Evolutionary conservation across 1,140 invertebrate species (phyloP).

Genomic region (Pseudomyrmex gracilis): DNA sequence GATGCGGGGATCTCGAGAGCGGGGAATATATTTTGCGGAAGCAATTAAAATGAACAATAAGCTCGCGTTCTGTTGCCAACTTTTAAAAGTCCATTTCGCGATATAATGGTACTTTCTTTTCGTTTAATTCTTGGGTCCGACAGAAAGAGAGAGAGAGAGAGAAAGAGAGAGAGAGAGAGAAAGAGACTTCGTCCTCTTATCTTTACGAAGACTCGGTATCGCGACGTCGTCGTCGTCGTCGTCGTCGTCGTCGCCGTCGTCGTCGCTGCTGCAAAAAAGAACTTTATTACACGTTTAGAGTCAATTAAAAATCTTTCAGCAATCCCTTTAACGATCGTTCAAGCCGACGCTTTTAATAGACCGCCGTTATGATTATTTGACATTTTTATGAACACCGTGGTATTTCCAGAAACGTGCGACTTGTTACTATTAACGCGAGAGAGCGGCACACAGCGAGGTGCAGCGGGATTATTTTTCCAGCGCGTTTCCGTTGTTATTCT

Average conservation of each 20-base stretch:
- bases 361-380: constrained; percentile 6
- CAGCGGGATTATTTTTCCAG: background rate
- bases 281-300: constrained; percentile 51
- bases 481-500: constrained; percentile 34
- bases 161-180: background rate
- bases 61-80: constrained; percentile 51
- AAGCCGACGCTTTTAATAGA: constrained; percentile 16
- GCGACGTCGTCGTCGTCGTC: constrained; percentile 10
- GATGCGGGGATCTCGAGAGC: background rate
- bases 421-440: background rate
- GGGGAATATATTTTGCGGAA: background rate
- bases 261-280: background rate
- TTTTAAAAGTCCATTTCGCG: constrained; percentile 65
- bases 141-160: background rate
- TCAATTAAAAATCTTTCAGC: constrained; percentile 60
- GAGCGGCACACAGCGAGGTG: background rate
- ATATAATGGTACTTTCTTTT: constrained; percentile 59
- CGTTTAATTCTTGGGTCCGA: constrained; percentile 40
- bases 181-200: constrained; percentile 46
- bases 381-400: background rate
- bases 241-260: constrained; percentile 22
- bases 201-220: constrained; percentile 33
- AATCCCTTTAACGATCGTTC: constrained; percentile 35
- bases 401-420: too few relatives aligned
- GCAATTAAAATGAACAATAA: constrained; percentile 73